Conservation (phyloP, 2,888 invertebrate species). For the Neria commutata region DNA sequence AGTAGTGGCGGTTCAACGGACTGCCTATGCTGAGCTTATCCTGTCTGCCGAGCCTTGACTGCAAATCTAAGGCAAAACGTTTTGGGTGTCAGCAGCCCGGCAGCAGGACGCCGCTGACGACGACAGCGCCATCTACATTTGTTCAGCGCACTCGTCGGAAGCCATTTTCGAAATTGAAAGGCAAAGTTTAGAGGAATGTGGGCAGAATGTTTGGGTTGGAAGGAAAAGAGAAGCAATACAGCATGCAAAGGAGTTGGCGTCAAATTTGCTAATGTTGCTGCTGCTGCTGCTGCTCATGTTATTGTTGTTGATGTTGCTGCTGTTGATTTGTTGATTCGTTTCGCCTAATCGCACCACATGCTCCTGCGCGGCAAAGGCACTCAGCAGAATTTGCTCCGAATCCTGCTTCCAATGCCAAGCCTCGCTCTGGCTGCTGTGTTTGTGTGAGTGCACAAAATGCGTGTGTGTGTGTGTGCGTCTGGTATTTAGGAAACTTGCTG, state of each 20-base stretch:
- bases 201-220: slow-evolving; percentile 28
- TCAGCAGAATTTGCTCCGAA: slow-evolving; percentile 14
- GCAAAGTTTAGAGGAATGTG: slow-evolving; percentile 53
- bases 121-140: slow-evolving; percentile 6
- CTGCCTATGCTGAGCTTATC: neutral
- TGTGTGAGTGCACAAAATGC: slow-evolving; percentile 19
- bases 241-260: slow-evolving; percentile 36
- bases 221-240: slow-evolving; percentile 52
- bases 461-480: slow-evolving; percentile 23
- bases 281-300: too few relatives aligned
- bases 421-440: slow-evolving; percentile 28
- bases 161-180: slow-evolving; percentile 59
- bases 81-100: too few relatives aligned
- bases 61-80: too few relatives aligned
- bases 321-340: slow-evolving; percentile 60
- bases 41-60: neutral
- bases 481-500: slow-evolving; percentile 37
- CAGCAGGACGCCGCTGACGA: neutral
- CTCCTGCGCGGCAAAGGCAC: neutral
- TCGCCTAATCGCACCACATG: slow-evolving; percentile 57
- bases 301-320: too few relatives aligned
- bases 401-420: neutral
- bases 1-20: neutral
- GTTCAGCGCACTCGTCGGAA: slow-evolving; percentile 49
- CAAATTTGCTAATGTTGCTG: slow-evolving; percentile 58